Percentiles rank a stretch among this genome's conserved stretches.
Conservation (phyloP, 1,140 invertebrate species). For the Leptinotarsa texana region DNA sequence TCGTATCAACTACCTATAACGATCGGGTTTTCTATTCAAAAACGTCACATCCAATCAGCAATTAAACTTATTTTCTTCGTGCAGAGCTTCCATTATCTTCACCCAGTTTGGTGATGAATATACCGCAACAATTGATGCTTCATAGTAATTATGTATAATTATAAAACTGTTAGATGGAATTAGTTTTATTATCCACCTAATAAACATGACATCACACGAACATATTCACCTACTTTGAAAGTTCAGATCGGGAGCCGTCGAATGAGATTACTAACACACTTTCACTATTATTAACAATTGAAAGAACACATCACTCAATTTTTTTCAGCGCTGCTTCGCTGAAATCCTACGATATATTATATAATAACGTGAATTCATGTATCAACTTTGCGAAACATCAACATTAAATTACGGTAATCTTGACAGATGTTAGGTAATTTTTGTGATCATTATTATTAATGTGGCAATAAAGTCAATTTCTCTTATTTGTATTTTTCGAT, state of each 20-base stretch:
- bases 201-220: neutral
- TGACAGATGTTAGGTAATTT: slow-evolving; percentile 1
- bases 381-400: neutral
- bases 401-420: slow-evolving; percentile 2
- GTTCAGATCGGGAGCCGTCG: neutral
- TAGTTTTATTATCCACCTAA: neutral
- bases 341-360: neutral
- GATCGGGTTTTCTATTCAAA: too few relatives aligned
- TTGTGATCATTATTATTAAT: neutral
- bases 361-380: neutral
- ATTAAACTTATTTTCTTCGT: neutral
- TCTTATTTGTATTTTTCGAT: neutral
- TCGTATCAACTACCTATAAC: too few relatives aligned
- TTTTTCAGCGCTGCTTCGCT: neutral
- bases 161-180: neutral
- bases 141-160: neutral
- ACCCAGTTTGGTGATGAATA: neutral
- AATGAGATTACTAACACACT: neutral
- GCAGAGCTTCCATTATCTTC: neutral
- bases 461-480: neutral
- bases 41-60: neutral
- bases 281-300: slow-evolving; percentile 8
- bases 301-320: neutral
- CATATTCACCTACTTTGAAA: slow-evolving; percentile 8
- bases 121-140: neutral